Conservation (phyloP, 2,113 vertebrate genomes). For the Patagioenas fasciata region DNA sequence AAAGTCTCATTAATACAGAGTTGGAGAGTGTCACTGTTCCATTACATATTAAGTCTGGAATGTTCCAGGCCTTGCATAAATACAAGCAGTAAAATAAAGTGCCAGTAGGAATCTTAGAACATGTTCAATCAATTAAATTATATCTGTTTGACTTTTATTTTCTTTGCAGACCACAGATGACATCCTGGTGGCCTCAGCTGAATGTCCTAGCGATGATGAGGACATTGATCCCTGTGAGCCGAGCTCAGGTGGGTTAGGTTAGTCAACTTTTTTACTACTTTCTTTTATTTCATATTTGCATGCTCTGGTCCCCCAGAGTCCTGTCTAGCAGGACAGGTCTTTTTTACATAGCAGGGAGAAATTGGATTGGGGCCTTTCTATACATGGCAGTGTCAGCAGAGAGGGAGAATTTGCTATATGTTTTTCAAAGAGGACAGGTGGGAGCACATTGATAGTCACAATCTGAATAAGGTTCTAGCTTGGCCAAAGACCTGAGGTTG, state of each 20-base stretch:
- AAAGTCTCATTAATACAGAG: neutral
- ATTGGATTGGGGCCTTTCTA: neutral
- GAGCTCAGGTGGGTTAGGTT: constrained; percentile 99
- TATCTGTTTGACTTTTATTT: constrained; percentile 34
- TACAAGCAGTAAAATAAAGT: neutral
- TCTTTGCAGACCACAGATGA: constrained; percentile 89
- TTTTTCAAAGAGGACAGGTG: neutral
- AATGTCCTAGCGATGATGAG: constrained; percentile 97
- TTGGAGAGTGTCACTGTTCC: neutral
- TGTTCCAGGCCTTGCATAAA: neutral
- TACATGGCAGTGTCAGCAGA: neutral
- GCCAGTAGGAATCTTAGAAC: neutral
- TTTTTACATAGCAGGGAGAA: neutral
- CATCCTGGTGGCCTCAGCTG: constrained; percentile 92
- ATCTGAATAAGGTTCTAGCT: neutral
- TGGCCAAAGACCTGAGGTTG: neutral
- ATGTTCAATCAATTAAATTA: neutral
- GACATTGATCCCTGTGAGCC: constrained; percentile 99
- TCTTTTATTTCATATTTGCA: constrained; percentile 78
- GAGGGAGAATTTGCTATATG: neutral
- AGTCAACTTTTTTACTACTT: constrained; percentile 97
- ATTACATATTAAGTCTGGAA: neutral
- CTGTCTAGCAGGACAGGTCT: neutral
- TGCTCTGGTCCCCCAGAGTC: neutral
- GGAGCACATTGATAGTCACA: neutral